A percentile compares a stretch with the other conserved stretches of the same genome.
Evolutionary conservation across 1,140 invertebrate species (phyloP).

Genomic region (Agrypnia vestita): DNA sequence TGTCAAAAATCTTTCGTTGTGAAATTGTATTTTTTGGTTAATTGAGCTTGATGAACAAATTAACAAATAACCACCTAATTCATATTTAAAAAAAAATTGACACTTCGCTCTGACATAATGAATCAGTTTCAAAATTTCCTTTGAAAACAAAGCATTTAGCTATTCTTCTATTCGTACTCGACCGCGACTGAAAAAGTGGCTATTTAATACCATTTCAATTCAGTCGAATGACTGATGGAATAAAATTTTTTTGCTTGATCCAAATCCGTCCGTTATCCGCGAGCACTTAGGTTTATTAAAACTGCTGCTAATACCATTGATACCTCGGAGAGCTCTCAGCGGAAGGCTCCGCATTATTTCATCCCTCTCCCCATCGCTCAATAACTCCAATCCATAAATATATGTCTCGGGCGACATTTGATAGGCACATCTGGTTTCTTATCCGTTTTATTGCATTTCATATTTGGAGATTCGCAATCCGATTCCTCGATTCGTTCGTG

Average conservation of each 20-base stretch:
- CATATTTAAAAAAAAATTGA: no score
- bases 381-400: slow-evolving; percentile 19
- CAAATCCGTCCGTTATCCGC: neutral
- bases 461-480: neutral
- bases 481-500: neutral
- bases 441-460: slow-evolving; percentile 2
- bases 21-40: no score
- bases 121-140: no score
- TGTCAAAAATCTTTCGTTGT: no score
- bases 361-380: neutral
- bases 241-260: neutral
- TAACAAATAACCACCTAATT: no score
- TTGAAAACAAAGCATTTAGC: no score
- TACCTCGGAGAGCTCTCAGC: slow-evolving; percentile 2
- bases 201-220: no score
- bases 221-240: no score
- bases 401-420: neutral
- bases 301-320: slow-evolving; percentile 1
- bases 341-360: neutral
- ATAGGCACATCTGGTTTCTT: neutral
- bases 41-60: no score
- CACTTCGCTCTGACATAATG: no score
- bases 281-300: slow-evolving; percentile 33
- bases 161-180: no score
- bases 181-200: no score